phyloP scores from a whole-genome alignment of 2,888 invertebrate genomes.

The Cryptus armator region DNA sequence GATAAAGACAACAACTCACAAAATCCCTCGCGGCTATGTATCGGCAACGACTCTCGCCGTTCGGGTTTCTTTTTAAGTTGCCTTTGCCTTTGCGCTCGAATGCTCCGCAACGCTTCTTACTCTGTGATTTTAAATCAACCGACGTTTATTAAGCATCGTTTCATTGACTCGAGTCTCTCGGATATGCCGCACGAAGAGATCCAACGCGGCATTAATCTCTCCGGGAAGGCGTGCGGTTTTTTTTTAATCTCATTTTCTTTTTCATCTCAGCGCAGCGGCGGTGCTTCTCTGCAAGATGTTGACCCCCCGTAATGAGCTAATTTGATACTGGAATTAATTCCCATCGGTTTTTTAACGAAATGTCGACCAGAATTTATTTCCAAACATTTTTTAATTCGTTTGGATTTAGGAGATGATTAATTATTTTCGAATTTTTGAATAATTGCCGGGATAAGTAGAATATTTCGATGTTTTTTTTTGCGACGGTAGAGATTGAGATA shows the following conservation, averaged over 20 bases:
- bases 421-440: background rate
- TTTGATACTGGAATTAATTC: conserved; percentile 21
- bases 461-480: background rate
- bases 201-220: conserved; percentile 33
- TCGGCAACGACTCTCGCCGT: conserved; percentile 18
- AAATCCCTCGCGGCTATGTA: conserved; percentile 45
- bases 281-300: conserved; percentile 14
- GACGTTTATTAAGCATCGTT: conserved; percentile 62
- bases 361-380: background rate
- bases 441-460: background rate
- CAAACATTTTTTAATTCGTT: background rate
- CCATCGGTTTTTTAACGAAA: conserved; percentile 14
- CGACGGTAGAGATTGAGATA: background rate
- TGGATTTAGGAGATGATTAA: background rate
- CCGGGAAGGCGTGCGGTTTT: conserved; percentile 12
- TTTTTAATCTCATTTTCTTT: background rate
- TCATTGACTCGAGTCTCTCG: conserved; percentile 32
- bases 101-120: conserved; percentile 4
- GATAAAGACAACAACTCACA: conserved; percentile 57
- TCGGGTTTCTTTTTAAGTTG: conserved; percentile 36
- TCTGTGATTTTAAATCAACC: conserved; percentile 56
- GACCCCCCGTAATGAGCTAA: conserved; percentile 36
- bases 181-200: background rate
- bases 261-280: background rate
- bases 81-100: background rate